Percentiles rank a stretch among this genome's conserved stretches.
Conservation (phyloP, 2,113 vertebrate genomes). For the Gymnorhina tibicen region DNA sequence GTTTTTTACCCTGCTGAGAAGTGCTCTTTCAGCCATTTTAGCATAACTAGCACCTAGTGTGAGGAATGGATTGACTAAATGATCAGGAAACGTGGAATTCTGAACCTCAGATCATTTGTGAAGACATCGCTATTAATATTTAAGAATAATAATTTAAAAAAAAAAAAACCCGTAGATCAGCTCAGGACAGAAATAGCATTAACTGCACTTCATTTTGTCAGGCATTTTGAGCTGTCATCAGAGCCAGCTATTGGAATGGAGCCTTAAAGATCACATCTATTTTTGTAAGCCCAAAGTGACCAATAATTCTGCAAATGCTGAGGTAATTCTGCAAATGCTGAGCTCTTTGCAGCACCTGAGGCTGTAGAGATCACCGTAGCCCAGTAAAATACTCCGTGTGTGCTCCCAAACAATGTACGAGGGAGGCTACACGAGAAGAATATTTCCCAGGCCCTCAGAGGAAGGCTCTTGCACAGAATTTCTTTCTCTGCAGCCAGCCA, state of each 20-base stretch:
- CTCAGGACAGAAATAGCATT: constrained; percentile 35
- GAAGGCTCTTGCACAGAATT: background rate
- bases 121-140: background rate
- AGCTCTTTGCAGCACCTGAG: background rate
- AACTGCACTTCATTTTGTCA: constrained; percentile 16
- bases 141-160: background rate
- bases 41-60: background rate
- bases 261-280: constrained; percentile 3
- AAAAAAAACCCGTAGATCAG: background rate
- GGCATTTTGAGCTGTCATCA: constrained; percentile 35
- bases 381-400: background rate
- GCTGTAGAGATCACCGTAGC: background rate
- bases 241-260: background rate
- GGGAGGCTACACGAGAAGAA: background rate
- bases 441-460: background rate
- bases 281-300: background rate
- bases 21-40: background rate
- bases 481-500: background rate
- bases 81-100: background rate
- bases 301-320: background rate
- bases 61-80: background rate
- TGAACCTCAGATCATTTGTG: background rate
- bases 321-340: background rate
- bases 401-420: background rate
- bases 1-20: background rate